Evolutionary conservation across 2,113 vertebrate genomes (phyloP).

Genomic region (Heptranchias perlo): DNA sequence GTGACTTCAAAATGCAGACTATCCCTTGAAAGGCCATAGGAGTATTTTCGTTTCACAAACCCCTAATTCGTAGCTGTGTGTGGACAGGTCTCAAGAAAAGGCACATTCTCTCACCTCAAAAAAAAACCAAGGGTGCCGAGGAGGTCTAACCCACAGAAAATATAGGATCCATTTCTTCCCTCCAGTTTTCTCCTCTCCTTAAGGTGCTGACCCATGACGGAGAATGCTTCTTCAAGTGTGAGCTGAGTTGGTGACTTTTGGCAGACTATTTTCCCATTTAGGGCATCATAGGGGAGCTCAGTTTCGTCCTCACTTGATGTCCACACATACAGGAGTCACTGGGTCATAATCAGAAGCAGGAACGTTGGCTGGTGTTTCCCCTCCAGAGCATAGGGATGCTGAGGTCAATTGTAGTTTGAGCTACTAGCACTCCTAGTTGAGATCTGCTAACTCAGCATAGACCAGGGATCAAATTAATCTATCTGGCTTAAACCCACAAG

Average conservation of each 20-base stretch:
- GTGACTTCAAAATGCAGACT: constrained; percentile 4
- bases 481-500: neutral
- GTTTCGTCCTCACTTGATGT: neutral
- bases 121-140: neutral
- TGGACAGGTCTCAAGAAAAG: constrained; percentile 6
- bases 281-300: no score
- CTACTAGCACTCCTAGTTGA: no score
- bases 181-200: no score
- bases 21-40: neutral
- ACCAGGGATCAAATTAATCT: neutral
- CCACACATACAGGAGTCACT: no score
- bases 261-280: no score
- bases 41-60: neutral
- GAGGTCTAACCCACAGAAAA: neutral
- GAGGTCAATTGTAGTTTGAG: neutral
- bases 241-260: no score
- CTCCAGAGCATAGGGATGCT: neutral
- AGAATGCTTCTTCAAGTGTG: no score
- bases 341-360: no score
- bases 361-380: neutral
- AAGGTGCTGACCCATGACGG: no score
- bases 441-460: no score
- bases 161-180: no score
- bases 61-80: neutral
- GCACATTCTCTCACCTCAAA: neutral